These are phyloP conservation scores for Eufriesea mexicana DNA, from an alignment of 1,140 invertebrate species.

Conservation along the genomic window DNA sequence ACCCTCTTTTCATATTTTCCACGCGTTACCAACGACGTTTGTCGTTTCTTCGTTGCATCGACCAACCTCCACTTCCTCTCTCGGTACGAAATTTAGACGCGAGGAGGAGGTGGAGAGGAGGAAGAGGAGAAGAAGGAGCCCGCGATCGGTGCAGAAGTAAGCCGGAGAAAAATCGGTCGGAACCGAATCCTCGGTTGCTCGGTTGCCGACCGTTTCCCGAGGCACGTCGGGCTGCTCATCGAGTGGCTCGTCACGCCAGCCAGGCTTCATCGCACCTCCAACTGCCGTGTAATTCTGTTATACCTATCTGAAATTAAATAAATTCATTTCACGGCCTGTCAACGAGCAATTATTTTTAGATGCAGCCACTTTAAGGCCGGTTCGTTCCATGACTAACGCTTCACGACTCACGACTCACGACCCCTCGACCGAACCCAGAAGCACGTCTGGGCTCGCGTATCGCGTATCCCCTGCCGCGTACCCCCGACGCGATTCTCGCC, in stretches of 20 bases:
- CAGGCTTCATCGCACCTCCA: slow-evolving; percentile 79
- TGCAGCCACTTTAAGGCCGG: slow-evolving; percentile 77
- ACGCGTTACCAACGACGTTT: background rate
- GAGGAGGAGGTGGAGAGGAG: too few relatives aligned
- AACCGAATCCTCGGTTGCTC: background rate
- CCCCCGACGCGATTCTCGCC: background rate
- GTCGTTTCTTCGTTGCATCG: background rate
- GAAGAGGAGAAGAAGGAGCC: too few relatives aligned
- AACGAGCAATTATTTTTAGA: slow-evolving; percentile 82
- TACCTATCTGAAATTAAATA: slow-evolving; percentile 82
- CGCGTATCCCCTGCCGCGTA: background rate
- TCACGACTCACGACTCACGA: slow-evolving; percentile 51
- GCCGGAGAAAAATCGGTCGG: background rate
- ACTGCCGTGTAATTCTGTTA: slow-evolving; percentile 82
- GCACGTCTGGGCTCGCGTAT: slow-evolving; percentile 65
- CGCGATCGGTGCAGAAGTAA: too few relatives aligned
- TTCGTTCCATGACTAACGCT: slow-evolving; percentile 79
- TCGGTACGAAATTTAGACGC: too few relatives aligned
- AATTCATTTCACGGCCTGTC: slow-evolving; percentile 83
- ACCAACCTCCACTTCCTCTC: background rate
- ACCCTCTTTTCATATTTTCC: background rate
- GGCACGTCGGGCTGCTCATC: slow-evolving; percentile 19
- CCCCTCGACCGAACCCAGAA: slow-evolving; percentile 71
- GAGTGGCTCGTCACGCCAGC: slow-evolving; percentile 65
- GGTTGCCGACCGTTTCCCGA: slow-evolving; percentile 17